These are phyloP conservation scores for Phaethornis superciliosus DNA, from an alignment of 2,113 vertebrate species.

Conservation along the genomic window DNA sequence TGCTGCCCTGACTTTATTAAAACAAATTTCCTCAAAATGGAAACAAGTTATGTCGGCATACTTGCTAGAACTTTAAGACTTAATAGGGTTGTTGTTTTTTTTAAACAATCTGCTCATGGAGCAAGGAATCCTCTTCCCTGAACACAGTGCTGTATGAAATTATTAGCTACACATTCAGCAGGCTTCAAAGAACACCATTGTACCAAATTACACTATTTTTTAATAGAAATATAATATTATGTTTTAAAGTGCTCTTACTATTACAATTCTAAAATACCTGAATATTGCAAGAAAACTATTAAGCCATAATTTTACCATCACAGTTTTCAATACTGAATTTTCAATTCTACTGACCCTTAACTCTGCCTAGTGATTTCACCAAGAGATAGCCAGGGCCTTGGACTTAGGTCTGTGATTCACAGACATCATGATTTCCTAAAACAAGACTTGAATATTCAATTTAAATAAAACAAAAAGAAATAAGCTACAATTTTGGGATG, in stretches of 20 bases:
- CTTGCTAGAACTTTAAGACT: background rate
- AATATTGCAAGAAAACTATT: background rate
- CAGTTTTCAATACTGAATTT: background rate
- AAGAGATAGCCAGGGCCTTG: background rate
- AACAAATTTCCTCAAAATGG: constrained; percentile 3
- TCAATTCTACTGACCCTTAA: background rate
- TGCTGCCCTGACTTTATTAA: constrained; percentile 25
- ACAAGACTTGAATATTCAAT: background rate
- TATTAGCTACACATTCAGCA: background rate
- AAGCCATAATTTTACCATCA: background rate
- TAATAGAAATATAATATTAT: background rate
- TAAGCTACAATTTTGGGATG: background rate
- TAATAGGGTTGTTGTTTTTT: background rate
- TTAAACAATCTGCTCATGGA: background rate
- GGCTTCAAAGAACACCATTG: background rate
- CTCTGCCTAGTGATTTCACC: background rate
- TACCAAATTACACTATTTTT: background rate
- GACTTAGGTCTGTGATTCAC: background rate
- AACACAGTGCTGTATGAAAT: background rate
- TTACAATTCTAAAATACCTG: background rate
- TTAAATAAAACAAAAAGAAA: background rate
- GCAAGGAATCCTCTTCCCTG: background rate
- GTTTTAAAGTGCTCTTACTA: background rate
- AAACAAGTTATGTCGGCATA: background rate
- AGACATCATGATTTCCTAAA: background rate